Evolutionary conservation across 1,140 invertebrate genomes (phyloP), one percentile per base, ranked within the genome.

Genomic region (Marisa cornuarietis): DNA sequence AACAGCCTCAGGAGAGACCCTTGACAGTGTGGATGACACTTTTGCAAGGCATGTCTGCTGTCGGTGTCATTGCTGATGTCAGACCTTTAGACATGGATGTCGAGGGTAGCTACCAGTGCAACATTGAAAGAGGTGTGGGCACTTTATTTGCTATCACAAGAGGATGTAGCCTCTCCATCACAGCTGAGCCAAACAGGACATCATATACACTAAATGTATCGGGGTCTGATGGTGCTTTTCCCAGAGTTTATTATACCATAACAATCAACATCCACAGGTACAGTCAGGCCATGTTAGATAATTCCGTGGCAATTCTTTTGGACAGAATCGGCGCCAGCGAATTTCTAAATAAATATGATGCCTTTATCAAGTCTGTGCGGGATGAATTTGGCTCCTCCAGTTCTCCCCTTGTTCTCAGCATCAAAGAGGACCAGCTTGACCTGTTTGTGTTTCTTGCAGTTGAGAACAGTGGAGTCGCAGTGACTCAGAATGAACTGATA

Each of bases 51-150:
- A 79, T 77, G 52, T 90, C 92, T 42, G 88, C 90, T 20, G 83
- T 93, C 92, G 95, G 96, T 65, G 95, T 95, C 91, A 95, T 99
- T 81, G 97, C 96, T 24, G 94, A 97, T 90, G 95, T 98, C 1
- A 95, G 95, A 90, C 97, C 97, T 9, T 95, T 96, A 86, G 97
- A 99, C 92, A 93, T 94, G 9, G 97, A 99, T 89, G 93, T 94
- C 20, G 94, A 94, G 66, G 97, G 97, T 2, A 94, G 96, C 82
- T 98, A 98, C 89, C 94, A 93, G 82, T 99, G 97, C 89, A 94
- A 94, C 20, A 83, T 87, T 54, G 31, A 79, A 6, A 58, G 75
- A 73, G 85, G 81, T 0, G 88, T 88, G 49, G 88, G 90, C 42
- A 84, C 86, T 24, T 91, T 95, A 61, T 94, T 97, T 69, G 93